A percentile compares a stretch with the other conserved stretches of the same genome.
phyloP scores from a whole-genome alignment of 2,888 invertebrate genomes.

The Eilema sororculum region DNA sequence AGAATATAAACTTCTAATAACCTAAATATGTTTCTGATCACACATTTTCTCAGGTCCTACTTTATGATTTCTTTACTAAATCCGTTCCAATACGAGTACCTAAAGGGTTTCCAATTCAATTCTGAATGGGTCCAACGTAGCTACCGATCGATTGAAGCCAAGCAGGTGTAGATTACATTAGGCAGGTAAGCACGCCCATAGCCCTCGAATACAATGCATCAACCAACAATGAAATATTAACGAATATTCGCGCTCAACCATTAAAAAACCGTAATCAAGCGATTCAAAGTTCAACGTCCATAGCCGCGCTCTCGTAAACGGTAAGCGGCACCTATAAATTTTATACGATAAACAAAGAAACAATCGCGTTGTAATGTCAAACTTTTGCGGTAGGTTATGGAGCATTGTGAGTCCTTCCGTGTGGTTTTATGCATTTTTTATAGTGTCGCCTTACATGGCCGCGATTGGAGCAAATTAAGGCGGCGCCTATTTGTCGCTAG shows the following conservation, averaged over 20 bases:
- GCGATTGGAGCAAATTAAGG: constrained; percentile 55
- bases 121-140: constrained; percentile 16
- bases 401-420: constrained; percentile 73
- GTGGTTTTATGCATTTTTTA: constrained; percentile 56
- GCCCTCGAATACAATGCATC: constrained; percentile 57
- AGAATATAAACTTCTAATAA: not conserved
- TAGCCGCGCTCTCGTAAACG: constrained; percentile 69
- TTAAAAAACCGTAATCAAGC: constrained; percentile 83
- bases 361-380: constrained; percentile 77
- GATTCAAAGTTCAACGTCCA: constrained; percentile 82
- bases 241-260: constrained; percentile 74
- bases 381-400: constrained; percentile 82
- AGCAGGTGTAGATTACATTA: constrained; percentile 51
- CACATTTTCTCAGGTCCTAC: not conserved
- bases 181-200: constrained; percentile 43
- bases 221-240: constrained; percentile 71
- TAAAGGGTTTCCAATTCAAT: constrained; percentile 13
- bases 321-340: constrained; percentile 71
- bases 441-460: constrained; percentile 55
- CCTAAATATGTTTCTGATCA: not conserved
- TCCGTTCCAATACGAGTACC: not conserved
- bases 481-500: constrained; percentile 57
- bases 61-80: not conserved
- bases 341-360: constrained; percentile 84
- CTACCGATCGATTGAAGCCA: constrained; percentile 18